Evolutionary conservation across 2,888 invertebrate genomes (phyloP), one percentile per base, ranked within the genome.

Genomic region (Caenorhabditis macrosperma): DNA sequence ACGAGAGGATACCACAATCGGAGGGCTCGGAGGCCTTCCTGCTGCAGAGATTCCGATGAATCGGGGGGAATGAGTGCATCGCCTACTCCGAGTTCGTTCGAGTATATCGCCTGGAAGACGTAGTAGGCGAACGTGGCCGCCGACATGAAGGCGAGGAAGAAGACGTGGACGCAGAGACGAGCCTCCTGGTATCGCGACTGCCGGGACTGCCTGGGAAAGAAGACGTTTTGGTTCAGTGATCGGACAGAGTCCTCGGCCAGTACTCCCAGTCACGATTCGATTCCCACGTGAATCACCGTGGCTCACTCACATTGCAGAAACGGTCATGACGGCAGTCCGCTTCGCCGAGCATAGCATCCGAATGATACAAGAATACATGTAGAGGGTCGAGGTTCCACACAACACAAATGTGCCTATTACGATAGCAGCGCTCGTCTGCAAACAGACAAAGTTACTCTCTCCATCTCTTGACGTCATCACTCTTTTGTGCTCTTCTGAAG

Each of bases 21-120:
- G 10, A 71, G 71, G 10, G 71, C 44, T 5, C 71, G 61, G 1
- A 71, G 71, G 7, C 24, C 52, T 7, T 71, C 61, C 44, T 71
- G 60, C 71, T 71, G 69, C 48, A 69, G 60, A 54, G 64, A 41
- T 1, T 50, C 48, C 9, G 24, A 2, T 54, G 52, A 26, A 26
- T 71, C 61, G 30, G 55, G n/a, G 7, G 55, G 15, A 33, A 44
- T 22, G 10, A 55, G 3, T n/a, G 33, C 54, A 44, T 71, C 61
- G 61, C 71, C 61, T 71, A 71, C 71, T 33, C 46, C 61, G n/a
- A 71, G 30, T 46, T 71, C 61, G 30, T 54, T 63, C 15, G 61
- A 61, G 35, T 71, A 63, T 12, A 71, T 54, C 2, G 71, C 71
- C 26, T 71, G 71, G 61, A 71, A 71, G 55, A 71, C 61, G 35